Evolutionary conservation across 2,888 invertebrate genomes (phyloP).

Genomic region (Drosophila robusta): DNA sequence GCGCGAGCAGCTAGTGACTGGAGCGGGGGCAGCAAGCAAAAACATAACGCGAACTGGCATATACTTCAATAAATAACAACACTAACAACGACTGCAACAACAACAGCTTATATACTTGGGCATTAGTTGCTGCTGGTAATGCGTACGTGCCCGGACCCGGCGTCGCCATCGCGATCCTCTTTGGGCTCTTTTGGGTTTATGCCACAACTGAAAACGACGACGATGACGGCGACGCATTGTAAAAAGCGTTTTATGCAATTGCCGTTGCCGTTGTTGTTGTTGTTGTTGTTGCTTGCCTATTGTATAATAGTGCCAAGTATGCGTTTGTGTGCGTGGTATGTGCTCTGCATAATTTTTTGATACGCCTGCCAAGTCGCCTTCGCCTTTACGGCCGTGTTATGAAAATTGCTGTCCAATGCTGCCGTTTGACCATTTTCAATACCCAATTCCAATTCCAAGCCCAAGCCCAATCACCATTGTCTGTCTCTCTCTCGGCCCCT

Average conservation of each 20-base stretch:
- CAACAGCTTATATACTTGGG: slow-evolving; percentile 56
- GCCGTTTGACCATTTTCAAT: slow-evolving; percentile 65
- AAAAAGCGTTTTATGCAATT: slow-evolving; percentile 77
- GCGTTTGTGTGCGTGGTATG: slow-evolving; percentile 64
- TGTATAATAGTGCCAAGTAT: slow-evolving; percentile 68
- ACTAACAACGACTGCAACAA: slow-evolving; percentile 46
- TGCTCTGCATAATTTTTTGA: slow-evolving; percentile 80
- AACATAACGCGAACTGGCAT: slow-evolving; percentile 56
- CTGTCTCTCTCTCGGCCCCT: slow-evolving; percentile 16
- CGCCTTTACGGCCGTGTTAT: slow-evolving; percentile 38
- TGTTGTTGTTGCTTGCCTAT: slow-evolving; percentile 53
- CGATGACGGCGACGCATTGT: slow-evolving; percentile 59
- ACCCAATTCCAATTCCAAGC: slow-evolving; percentile 29
- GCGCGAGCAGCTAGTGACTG: slow-evolving; percentile 33
- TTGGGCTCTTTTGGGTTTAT: slow-evolving; percentile 47
- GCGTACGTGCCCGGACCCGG: slow-evolving; percentile 76
- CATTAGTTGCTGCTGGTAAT: slow-evolving; percentile 63
- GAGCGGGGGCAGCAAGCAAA: slow-evolving; percentile 18
- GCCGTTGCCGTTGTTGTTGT: slow-evolving; percentile 36
- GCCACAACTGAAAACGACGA: slow-evolving; percentile 48
- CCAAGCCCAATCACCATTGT: slow-evolving; percentile 47
- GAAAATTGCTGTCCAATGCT: slow-evolving; percentile 43
- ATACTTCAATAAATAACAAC: slow-evolving; percentile 73
- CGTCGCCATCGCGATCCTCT: slow-evolving; percentile 67
- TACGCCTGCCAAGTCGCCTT: slow-evolving; percentile 54